These are phyloP conservation scores for Otus sunia DNA, from an alignment of 2,113 vertebrate genomes.

Conservation along the genomic window DNA sequence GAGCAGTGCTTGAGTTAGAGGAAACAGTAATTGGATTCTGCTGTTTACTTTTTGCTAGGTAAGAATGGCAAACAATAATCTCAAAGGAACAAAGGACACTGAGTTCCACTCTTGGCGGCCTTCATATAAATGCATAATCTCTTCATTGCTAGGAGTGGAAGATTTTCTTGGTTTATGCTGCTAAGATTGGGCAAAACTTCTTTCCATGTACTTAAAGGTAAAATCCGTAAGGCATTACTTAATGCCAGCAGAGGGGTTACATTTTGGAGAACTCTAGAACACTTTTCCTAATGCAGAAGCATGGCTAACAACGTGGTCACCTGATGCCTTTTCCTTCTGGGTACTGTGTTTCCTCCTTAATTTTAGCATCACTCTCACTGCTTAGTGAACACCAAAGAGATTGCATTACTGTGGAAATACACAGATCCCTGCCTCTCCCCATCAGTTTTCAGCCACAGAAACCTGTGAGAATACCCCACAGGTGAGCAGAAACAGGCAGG, in stretches of 20 bases:
- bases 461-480: background rate
- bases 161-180: background rate
- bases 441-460: background rate
- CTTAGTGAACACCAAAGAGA: background rate
- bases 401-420: background rate
- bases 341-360: background rate
- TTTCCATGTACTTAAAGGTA: background rate
- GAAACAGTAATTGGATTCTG: background rate
- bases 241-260: background rate
- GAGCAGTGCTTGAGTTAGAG: background rate
- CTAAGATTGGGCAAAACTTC: background rate
- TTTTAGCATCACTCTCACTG: background rate
- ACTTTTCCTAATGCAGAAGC: background rate
- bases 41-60: constrained; percentile 1
- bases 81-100: background rate
- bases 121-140: background rate
- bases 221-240: background rate
- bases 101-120: background rate
- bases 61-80: constrained; percentile 3
- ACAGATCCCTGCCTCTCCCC: background rate
- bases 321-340: background rate
- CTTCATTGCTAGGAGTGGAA: background rate
- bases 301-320: background rate
- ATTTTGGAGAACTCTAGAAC: background rate
- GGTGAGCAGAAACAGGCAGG: background rate